Percentiles rank a stretch among this genome's conserved stretches.
Evolutionary conservation across 2,888 invertebrate genomes (phyloP).

Genomic region (Himalopsyche kuldschensis): DNA sequence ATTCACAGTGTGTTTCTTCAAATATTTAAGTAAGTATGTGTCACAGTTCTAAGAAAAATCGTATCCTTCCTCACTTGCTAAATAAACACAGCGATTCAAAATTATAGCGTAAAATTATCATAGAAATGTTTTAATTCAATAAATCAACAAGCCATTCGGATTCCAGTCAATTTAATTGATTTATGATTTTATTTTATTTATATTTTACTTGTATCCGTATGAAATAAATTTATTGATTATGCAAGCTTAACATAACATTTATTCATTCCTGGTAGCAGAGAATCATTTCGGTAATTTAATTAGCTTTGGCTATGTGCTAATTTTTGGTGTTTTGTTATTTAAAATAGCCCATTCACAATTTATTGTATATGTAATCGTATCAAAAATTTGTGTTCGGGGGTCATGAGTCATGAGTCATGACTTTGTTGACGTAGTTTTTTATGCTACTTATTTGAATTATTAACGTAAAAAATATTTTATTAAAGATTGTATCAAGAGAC

Average conservation of each 20-base stretch:
- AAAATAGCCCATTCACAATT: neutral
- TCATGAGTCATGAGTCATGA: too few relatives aligned
- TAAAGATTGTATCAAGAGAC: too few relatives aligned
- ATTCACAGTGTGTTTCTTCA: too few relatives aligned
- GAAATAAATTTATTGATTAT: neutral
- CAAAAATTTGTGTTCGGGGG: neutral
- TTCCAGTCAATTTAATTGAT: constrained; percentile 21
- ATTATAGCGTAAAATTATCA: constrained; percentile 11
- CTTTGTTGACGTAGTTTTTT: too few relatives aligned
- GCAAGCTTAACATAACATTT: neutral
- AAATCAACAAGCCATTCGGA: constrained; percentile 26
- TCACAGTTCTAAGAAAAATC: neutral
- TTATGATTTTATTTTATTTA: neutral
- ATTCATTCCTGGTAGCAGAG: neutral
- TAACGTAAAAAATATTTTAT: too few relatives aligned
- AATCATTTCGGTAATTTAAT: neutral
- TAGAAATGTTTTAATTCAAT: constrained; percentile 26
- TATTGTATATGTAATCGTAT: neutral
- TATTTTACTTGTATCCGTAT: neutral
- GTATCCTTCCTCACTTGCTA: neutral
- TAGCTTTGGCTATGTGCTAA: neutral
- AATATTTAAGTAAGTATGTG: too few relatives aligned
- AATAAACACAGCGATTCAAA: neutral
- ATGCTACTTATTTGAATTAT: too few relatives aligned
- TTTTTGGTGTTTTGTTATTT: neutral